A percentile compares a stretch with the other conserved stretches of the same genome.
These are phyloP conservation scores for Philypnodon macrostomus DNA, from an alignment of 2,797 vertebrate species.

Conservation along the genomic window DNA sequence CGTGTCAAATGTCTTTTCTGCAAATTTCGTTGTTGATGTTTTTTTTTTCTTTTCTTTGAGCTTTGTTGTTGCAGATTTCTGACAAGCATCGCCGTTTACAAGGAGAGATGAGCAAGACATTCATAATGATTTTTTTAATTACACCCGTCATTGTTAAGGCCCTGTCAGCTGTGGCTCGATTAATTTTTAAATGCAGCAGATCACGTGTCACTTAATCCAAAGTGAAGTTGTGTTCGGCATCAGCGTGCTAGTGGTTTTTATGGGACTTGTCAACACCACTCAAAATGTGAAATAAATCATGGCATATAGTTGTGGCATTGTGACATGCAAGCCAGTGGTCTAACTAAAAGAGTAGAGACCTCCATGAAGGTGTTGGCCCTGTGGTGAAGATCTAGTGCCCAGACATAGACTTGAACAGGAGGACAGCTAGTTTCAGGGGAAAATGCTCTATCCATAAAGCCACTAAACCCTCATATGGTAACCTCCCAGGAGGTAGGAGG, in stretches of 20 bases:
- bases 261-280: too few relatives aligned
- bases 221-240: conserved; percentile 4
- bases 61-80: conserved; percentile 16
- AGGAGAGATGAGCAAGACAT: conserved; percentile 27
- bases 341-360: too few relatives aligned
- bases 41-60: not conserved
- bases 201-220: conserved; percentile 36
- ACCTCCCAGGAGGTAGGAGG: too few relatives aligned
- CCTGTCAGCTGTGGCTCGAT: conserved; percentile 41
- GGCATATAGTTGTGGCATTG: too few relatives aligned
- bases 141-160: conserved; percentile 26
- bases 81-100: not conserved
- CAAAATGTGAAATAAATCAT: too few relatives aligned
- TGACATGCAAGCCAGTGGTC: too few relatives aligned
- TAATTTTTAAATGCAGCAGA: conserved; percentile 56
- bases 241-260: not conserved
- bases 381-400: too few relatives aligned
- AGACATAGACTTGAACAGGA: too few relatives aligned
- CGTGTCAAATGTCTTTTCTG: conserved; percentile 9
- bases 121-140: conserved; percentile 47
- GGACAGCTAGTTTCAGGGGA: too few relatives aligned
- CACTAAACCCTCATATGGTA: too few relatives aligned
- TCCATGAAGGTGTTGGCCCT: too few relatives aligned
- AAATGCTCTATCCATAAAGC: too few relatives aligned
- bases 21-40: conserved; percentile 8